Base-by-base conservation (phyloP, 2,113 vertebrate genomes). In the Tenrec ecaudatus region DNA sequence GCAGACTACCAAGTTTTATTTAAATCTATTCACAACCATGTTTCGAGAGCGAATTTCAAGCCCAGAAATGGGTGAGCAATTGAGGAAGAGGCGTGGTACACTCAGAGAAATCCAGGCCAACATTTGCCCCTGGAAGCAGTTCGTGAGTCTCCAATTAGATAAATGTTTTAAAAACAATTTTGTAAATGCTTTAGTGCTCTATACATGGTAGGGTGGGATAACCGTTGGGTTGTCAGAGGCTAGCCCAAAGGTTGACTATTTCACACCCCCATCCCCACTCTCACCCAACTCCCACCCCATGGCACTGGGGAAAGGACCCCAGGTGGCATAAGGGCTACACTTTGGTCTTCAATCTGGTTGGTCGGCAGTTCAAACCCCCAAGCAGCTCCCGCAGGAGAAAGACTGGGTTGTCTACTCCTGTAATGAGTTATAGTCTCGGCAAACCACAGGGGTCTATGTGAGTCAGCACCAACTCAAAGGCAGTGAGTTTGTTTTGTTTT, bases 11-110 rank as follows among this genome's bases (percentile, higher is more conserved):
- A 87, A 57, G 69, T 22, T 36, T 62, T 11, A 88, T 58, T 87
- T 81, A 80, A 86, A 60, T 64, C 25, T 78, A 43, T 75, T 4
- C 23, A 85, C 7, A 47, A 91, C 64, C 33, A 85, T 84, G 86
- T 31, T 60, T 33, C 88, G 71, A 86, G 90, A 88, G 86, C 3
- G 25, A 36, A 68, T 82, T 92, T 95, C 60, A 92, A 88, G 25
- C 10, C 10, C 80, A 94, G 76, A 64, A 88, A 53, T 66, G 9
- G 43, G 38, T n/a, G 19, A 20, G 20, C 15, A 77, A 47, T 73
- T 85, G 64, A 47, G 92, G 16, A 33, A 92, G 64, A 38, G 47
- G 68, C 88, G 15, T 15, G 7, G 29, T 79, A 36, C 15, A 1
- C 47, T 53, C 3, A 40, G 71, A 47, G 62, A 90, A 90, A 58